Conservation (phyloP, 2,113 vertebrate genomes). For the Hippopotamus amphibius region DNA sequence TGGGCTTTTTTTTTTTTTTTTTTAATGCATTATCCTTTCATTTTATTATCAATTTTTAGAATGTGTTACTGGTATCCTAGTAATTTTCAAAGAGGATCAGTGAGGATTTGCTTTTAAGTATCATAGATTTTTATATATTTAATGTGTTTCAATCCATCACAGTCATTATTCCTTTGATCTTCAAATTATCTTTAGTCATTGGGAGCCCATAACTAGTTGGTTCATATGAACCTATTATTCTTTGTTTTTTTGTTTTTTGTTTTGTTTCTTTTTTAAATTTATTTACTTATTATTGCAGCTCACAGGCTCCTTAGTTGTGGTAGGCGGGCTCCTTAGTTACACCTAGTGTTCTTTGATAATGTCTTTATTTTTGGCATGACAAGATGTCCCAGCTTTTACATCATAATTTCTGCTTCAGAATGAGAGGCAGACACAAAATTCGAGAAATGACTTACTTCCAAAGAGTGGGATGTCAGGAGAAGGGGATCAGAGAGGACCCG, state of each 20-base stretch:
- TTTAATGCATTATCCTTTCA: neutral
- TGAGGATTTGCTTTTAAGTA: conserved; percentile 28
- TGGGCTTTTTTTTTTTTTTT: no score
- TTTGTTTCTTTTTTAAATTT: no score
- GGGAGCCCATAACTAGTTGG: neutral
- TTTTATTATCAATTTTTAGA: conserved; percentile 17
- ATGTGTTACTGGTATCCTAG: conserved; percentile 1
- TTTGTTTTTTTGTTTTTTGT: neutral
- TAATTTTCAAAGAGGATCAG: neutral
- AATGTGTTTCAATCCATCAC: neutral
- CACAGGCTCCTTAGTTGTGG: neutral
- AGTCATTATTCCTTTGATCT: neutral
- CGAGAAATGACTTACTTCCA: no score
- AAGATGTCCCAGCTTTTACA: neutral
- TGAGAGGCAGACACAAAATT: no score
- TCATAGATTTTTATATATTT: neutral
- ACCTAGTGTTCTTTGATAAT: neutral
- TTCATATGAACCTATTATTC: neutral
- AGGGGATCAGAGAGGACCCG: no score
- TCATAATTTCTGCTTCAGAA: neutral
- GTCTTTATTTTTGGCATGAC: neutral
- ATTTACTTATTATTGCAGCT: neutral
- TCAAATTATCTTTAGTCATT: neutral
- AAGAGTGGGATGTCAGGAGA: no score
- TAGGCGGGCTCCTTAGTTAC: neutral